Conservation (phyloP, 2,797 vertebrate genomes). For the Peromyscus aztecus region DNA sequence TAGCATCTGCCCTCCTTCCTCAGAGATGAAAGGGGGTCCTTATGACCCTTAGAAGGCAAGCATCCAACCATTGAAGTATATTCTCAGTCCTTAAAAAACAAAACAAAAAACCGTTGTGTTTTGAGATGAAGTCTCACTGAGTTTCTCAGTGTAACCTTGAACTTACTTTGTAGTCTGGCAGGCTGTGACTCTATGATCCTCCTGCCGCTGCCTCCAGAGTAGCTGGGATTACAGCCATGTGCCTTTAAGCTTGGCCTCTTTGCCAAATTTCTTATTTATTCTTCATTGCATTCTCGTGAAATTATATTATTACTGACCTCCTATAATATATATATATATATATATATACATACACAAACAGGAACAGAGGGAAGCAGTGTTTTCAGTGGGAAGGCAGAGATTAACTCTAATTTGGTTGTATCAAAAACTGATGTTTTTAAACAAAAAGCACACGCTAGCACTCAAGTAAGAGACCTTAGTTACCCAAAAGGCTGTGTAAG, state of each 20-base stretch:
- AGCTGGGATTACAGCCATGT: no score
- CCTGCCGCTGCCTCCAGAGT: not conserved
- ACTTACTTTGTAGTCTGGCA: not conserved
- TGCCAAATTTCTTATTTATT: slow-evolving; percentile 72
- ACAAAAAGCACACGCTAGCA: not conserved
- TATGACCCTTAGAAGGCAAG: not conserved
- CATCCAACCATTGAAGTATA: not conserved
- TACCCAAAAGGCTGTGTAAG: not conserved
- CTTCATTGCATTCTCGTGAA: slow-evolving; percentile 4
- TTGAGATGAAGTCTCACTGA: not conserved
- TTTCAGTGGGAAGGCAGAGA: not conserved
- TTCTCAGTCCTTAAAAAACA: not conserved
- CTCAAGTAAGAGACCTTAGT: not conserved
- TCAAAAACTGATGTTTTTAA: slow-evolving; percentile 56
- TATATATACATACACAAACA: not conserved
- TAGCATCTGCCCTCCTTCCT: not conserved
- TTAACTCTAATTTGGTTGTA: not conserved
- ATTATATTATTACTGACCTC: not conserved
- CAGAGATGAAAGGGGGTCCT: not conserved
- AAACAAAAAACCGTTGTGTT: not conserved
- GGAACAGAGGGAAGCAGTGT: not conserved
- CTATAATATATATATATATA: slow-evolving; percentile 1
- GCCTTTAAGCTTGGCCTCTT: not conserved
- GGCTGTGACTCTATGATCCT: not conserved
- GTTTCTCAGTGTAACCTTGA: not conserved